Evolutionary conservation across 2,113 vertebrate genomes (phyloP).

Genomic region (Ellobius talpinus): DNA sequence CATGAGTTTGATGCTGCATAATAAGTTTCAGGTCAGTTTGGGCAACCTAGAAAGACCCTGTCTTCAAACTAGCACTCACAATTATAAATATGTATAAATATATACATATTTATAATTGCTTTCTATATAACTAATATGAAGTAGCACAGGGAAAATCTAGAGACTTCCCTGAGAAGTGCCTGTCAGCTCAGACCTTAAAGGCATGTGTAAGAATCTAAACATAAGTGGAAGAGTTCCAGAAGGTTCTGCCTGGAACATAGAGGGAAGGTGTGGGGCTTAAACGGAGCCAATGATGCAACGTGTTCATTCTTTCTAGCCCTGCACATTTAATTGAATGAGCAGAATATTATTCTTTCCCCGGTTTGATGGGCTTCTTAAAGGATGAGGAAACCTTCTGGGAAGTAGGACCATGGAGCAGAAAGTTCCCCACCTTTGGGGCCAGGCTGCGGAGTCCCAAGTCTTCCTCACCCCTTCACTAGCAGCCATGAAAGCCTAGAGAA

Average conservation of each 20-base stretch:
- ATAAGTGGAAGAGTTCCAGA: background rate
- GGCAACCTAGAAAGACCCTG: background rate
- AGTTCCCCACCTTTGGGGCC: background rate
- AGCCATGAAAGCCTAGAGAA: too few species aligned
- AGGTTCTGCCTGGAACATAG: background rate
- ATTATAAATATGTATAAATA: background rate
- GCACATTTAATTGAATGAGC: background rate
- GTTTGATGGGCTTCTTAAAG: background rate
- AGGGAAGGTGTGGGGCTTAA: background rate
- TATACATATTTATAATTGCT: too few species aligned
- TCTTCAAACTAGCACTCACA: background rate
- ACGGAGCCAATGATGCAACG: background rate
- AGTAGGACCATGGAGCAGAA: background rate
- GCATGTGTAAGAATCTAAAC: fast-evolving
- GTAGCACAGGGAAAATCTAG: background rate
- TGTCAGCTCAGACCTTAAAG: background rate
- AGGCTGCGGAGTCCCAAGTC: background rate
- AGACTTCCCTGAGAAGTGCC: background rate
- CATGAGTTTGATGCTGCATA: background rate
- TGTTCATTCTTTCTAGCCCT: background rate
- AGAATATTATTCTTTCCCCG: background rate
- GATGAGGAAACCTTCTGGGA: background rate
- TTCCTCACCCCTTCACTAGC: background rate
- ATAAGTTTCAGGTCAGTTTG: background rate
- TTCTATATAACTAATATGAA: too few species aligned